Evolutionary conservation across 1,140 invertebrate genomes (phyloP).

Genomic region (Parapsyche elsis): DNA sequence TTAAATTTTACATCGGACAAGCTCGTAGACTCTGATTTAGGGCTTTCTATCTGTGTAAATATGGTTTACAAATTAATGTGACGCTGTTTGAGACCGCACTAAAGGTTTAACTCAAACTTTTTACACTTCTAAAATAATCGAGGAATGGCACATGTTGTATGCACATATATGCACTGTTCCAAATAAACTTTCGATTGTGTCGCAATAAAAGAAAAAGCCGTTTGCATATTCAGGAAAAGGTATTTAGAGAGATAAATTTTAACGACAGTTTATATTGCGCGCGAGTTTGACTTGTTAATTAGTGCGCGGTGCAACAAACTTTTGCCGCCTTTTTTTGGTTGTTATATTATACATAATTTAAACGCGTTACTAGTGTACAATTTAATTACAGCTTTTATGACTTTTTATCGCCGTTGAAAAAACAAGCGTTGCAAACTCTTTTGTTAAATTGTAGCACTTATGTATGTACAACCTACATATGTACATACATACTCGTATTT

Average conservation of each 20-base stretch:
- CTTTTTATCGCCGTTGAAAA: constrained; percentile 3
- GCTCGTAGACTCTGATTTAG: constrained; percentile 2
- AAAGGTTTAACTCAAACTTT: too few species aligned
- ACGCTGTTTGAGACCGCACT: too few species aligned
- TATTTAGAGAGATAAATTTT: not conserved
- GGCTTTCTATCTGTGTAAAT: not conserved
- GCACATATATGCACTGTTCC: too few species aligned
- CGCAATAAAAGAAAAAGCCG: too few species aligned
- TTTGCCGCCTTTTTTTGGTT: not conserved
- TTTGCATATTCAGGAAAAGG: too few species aligned
- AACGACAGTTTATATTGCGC: constrained; percentile 15
- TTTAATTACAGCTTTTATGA: constrained; percentile 22
- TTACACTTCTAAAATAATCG: too few species aligned
- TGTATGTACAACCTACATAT: too few species aligned
- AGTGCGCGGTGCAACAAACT: constrained; percentile 6
- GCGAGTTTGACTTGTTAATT: constrained; percentile 18
- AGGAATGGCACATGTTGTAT: too few species aligned
- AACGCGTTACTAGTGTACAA: constrained; percentile 3
- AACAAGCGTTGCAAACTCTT: not conserved
- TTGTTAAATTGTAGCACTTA: too few species aligned
- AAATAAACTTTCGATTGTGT: too few species aligned
- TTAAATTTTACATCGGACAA: constrained; percentile 11
- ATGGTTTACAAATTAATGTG: too few species aligned
- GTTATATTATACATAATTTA: not conserved
- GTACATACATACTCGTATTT: too few species aligned